Evolutionary conservation across 2,888 invertebrate genomes (phyloP), one percentile per base, ranked within the genome.

Genomic region (Synergus gifuensis): DNA sequence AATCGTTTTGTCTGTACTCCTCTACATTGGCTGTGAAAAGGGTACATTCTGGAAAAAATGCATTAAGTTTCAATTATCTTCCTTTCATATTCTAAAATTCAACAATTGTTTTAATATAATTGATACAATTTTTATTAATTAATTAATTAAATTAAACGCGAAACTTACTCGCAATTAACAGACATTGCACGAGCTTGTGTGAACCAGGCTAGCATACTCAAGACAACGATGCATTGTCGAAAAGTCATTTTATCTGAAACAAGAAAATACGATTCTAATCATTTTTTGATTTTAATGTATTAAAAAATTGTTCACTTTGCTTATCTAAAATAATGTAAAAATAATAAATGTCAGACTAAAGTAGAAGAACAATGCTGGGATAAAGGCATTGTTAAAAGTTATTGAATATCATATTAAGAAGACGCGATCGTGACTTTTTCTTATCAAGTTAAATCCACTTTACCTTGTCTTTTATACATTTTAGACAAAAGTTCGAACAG

Each of bases 141-240:
- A n/a, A n/a, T n/a, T n/a, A n/a, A n/a, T n/a, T 28, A 28, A 12
- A 18, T 36, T 7, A 46, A 46, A 62, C 0, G 14, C 28, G 42
- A 69, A 78, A 87, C 88, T 85, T 81, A 88, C 88, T 88, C 87
- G 88, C 88, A 88, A 77, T 88, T 86, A 54, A 87, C 83, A 62
- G 80, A 81, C 78, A 83, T 83, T 58, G 82, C 86, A 64, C 81
- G 80, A 9, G 83, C 85, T 76, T 82, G 85, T 62, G 86, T 83
- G 77, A 86, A 87, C 83, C 87, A 88, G 80, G 83, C 78, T 49
- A 87, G 83, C 81, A 88, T 84, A 80, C 86, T 85, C 60, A 88
- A 82, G 69, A 87, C 84, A 78, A 88, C 82, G 66, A 87, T 82
- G 80, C 83, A 85, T 79, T 86, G 84, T 67, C 83, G 86, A 60